These are phyloP conservation scores for Nycticryphes semicollaris DNA, from an alignment of 2,113 vertebrate genomes.

Conservation along the genomic window DNA sequence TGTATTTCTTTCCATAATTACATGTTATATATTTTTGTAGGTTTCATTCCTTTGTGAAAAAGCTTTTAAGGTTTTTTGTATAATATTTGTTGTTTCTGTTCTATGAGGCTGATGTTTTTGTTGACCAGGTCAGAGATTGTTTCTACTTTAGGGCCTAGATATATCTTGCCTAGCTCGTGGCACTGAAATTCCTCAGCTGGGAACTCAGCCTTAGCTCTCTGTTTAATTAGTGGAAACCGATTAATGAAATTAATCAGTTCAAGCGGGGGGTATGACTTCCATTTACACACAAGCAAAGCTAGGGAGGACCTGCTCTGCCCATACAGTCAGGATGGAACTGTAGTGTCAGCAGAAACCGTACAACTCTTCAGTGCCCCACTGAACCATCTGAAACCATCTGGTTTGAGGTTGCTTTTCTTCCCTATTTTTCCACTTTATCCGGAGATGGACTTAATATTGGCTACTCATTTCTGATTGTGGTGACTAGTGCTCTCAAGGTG, in stretches of 20 bases:
- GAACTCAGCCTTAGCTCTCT: not conserved
- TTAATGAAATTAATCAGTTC: not conserved
- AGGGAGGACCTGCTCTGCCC: not conserved
- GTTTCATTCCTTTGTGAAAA: not conserved
- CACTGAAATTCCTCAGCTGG: not conserved
- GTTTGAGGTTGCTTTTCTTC: not conserved
- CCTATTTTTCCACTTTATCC: not conserved
- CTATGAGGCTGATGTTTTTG: not conserved
- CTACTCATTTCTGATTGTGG: not conserved
- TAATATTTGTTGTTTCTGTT: not conserved
- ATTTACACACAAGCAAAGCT: not conserved
- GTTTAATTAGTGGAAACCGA: not conserved
- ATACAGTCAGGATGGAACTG: not conserved
- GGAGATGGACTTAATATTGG: not conserved
- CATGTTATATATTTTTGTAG: not conserved
- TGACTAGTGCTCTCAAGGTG: not conserved
- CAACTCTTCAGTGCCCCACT: not conserved
- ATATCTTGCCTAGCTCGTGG: not conserved
- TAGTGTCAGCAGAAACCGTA: not conserved
- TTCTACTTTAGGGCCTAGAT: not conserved
- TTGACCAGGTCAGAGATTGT: not conserved
- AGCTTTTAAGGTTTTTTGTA: not conserved
- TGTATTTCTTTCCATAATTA: not conserved
- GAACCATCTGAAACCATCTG: not conserved
- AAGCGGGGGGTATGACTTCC: not conserved